Percentiles rank a stretch among this genome's conserved stretches.
Evolutionary conservation across 1,140 invertebrate genomes (phyloP).

Genomic region (Trichonephila clavipes): DNA sequence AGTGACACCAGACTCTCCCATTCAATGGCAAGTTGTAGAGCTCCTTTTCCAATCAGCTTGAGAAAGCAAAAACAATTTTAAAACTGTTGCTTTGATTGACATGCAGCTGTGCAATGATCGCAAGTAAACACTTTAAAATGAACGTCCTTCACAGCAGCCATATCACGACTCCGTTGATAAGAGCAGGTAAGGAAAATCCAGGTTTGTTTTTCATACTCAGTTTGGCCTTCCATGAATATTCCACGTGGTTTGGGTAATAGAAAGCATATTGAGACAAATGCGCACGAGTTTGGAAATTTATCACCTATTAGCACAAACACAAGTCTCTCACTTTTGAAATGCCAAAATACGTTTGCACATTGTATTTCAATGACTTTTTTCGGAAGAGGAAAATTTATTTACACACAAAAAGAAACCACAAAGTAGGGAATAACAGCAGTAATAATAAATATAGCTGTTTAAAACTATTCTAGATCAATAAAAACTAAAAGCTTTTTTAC

Average conservation of each 20-base stretch:
- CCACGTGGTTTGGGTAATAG: not conserved
- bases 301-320: too few relatives aligned
- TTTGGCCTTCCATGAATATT: not conserved
- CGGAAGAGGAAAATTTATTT: too few relatives aligned
- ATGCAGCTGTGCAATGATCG: constrained; percentile 43
- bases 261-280: not conserved
- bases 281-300: too few relatives aligned
- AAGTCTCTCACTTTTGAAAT: too few relatives aligned
- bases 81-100: constrained; percentile 28
- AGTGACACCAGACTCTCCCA: too few relatives aligned
- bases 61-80: constrained; percentile 26
- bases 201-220: not conserved
- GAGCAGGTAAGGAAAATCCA: not conserved
- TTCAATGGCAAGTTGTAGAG: not conserved
- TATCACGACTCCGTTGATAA: constrained; percentile 28
- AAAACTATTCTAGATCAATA: too few relatives aligned
- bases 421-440: too few relatives aligned
- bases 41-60: not conserved
- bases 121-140: constrained; percentile 13
- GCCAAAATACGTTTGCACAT: too few relatives aligned
- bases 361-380: too few relatives aligned
- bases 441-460: too few relatives aligned
- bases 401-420: too few relatives aligned
- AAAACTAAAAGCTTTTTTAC: too few relatives aligned
- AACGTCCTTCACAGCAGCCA: not conserved